phyloP scores from a whole-genome alignment of 2,113 vertebrate genomes.

The Rattus rattus region DNA sequence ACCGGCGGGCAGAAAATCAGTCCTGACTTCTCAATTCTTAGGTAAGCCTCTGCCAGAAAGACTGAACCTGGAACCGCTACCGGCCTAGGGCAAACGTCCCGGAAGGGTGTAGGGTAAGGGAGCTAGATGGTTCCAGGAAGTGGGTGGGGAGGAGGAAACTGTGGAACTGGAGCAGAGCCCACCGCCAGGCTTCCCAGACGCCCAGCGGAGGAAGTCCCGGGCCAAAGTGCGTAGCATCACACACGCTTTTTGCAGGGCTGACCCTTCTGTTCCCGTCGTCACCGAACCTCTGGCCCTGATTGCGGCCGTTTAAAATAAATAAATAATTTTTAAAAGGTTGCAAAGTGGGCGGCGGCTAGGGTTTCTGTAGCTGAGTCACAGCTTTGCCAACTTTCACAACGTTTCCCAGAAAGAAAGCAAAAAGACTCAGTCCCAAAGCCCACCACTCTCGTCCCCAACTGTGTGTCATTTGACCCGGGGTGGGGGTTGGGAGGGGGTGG shows the following conservation, averaged over 20 bases:
- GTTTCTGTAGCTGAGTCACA: constrained; percentile 65
- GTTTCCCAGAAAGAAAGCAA: constrained; percentile 32
- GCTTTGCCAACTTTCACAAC: constrained; percentile 67
- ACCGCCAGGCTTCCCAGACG: not conserved
- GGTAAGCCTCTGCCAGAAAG: not conserved
- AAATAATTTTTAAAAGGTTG: not conserved
- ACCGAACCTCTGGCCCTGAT: not conserved
- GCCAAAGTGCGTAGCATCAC: not conserved
- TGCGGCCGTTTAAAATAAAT: not conserved
- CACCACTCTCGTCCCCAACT: not conserved
- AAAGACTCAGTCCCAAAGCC: not conserved
- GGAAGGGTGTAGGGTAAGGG: not conserved
- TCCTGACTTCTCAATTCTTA: constrained; percentile 27
- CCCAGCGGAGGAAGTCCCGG: not conserved
- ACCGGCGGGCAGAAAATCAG: not conserved
- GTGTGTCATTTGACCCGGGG: not conserved
- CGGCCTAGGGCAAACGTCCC: not conserved
- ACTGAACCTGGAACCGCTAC: not conserved
- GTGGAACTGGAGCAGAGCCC: not conserved
- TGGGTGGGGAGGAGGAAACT: constrained; percentile 47
- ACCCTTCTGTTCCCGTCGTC: not conserved
- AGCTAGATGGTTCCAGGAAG: constrained; percentile 57
- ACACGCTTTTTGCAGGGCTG: not conserved
- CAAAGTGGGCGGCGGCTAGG: constrained; percentile 50
- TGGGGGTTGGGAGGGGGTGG: rapidly evolving